Evolutionary conservation across 1,140 invertebrate genomes (phyloP).

Genomic region (Scaptomyza hsui): DNA sequence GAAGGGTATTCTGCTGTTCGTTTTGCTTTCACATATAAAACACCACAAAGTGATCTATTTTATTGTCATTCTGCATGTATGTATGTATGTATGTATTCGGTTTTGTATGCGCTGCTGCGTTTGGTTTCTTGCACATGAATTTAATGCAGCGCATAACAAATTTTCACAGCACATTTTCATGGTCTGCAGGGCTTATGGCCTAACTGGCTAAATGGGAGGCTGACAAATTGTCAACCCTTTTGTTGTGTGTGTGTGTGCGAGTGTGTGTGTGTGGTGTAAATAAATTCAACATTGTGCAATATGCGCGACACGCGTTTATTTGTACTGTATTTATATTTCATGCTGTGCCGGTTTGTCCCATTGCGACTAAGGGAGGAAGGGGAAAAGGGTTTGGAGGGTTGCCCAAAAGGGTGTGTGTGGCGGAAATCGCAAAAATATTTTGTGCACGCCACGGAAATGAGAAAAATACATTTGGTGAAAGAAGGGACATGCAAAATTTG

Average conservation of each 20-base stretch:
- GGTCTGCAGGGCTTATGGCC: slow-evolving; percentile 57
- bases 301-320: slow-evolving; percentile 78
- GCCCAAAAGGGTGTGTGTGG: slow-evolving; percentile 18
- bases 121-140: slow-evolving; percentile 55
- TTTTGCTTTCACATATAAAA: neutral
- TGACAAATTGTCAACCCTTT: slow-evolving; percentile 74
- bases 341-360: slow-evolving; percentile 51
- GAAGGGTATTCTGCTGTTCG: neutral
- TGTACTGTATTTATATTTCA: slow-evolving; percentile 81
- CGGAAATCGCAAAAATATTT: slow-evolving; percentile 81
- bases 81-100: neutral
- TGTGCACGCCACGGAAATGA: slow-evolving; percentile 69
- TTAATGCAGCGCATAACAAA: slow-evolving; percentile 75
- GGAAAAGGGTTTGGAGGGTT: neutral
- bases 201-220: slow-evolving; percentile 77
- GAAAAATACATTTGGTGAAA: slow-evolving; percentile 59
- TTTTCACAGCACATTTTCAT: slow-evolving; percentile 76
- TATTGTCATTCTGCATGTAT: slow-evolving; percentile 19
- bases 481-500: slow-evolving; percentile 54
- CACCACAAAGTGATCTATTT: slow-evolving; percentile 23
- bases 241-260: slow-evolving; percentile 35
- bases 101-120: slow-evolving; percentile 10
- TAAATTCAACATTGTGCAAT: slow-evolving; percentile 74
- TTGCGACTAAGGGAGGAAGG: neutral
- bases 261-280: slow-evolving; percentile 54